phyloP scores from a whole-genome alignment of 2,113 vertebrate species.

The Rostratula benghalensis region DNA sequence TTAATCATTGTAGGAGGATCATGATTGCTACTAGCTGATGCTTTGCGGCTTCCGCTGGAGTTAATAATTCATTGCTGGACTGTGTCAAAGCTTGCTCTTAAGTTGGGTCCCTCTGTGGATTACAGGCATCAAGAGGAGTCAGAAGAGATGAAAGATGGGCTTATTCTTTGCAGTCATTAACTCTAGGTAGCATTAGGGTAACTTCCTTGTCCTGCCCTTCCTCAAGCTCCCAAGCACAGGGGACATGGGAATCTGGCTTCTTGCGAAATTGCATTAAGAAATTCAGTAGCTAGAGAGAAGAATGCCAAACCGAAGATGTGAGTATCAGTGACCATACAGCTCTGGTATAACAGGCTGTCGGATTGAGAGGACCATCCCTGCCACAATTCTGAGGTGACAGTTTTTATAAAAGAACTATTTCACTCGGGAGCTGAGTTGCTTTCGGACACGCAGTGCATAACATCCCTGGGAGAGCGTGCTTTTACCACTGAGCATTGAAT shows the following conservation, averaged over 20 bases:
- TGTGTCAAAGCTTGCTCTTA: constrained; percentile 54
- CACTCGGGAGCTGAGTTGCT: not conserved
- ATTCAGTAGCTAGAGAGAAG: not conserved
- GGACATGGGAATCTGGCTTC: not conserved
- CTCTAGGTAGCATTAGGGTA: not conserved
- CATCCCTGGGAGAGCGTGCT: not conserved
- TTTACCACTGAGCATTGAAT: not conserved
- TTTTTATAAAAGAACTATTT: not conserved
- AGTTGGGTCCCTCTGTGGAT: constrained; percentile 49
- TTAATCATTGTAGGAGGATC: constrained; percentile 20
- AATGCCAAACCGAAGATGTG: not conserved
- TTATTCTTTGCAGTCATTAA: constrained; percentile 45
- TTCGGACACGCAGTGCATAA: fast-evolving
- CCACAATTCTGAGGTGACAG: not conserved
- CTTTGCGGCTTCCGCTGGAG: constrained; percentile 17
- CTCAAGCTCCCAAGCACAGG: not conserved
- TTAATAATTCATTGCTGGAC: constrained; percentile 71
- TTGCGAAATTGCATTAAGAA: not conserved
- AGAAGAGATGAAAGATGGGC: constrained; percentile 47
- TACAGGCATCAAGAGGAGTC: constrained; percentile 27
- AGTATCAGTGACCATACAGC: not conserved
- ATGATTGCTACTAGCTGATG: constrained; percentile 10
- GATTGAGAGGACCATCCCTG: not conserved
- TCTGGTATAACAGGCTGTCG: not conserved
- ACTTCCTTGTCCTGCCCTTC: not conserved